Conservation (phyloP, 2,888 invertebrate species). For the Hetaerina titia region DNA sequence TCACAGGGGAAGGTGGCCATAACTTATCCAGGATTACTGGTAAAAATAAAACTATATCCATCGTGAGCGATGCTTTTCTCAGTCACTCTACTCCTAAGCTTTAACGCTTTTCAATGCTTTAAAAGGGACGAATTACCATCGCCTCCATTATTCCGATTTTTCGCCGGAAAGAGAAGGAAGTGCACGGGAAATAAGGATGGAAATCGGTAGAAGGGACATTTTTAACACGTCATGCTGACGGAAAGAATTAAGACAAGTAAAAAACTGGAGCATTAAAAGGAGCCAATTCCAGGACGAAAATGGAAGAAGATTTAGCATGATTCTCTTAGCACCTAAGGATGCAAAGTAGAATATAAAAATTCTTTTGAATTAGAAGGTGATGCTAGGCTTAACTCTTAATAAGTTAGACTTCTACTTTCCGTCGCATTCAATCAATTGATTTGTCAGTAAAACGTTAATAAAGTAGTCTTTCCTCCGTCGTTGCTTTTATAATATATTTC, state of each 20-base stretch:
- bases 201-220: background rate
- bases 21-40: slow-evolving; percentile 19
- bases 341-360: no score
- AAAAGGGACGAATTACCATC: slow-evolving; percentile 4
- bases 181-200: background rate
- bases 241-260: background rate
- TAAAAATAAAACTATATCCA: slow-evolving; percentile 13
- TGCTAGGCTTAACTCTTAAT: no score
- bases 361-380: no score
- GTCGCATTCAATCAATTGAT: no score
- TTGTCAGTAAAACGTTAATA: no score
- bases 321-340: no score
- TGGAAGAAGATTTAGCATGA: no score
- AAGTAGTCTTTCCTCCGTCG: no score
- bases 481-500: no score
- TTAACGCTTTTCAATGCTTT: slow-evolving; percentile 10
- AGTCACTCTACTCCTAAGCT: background rate
- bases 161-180: background rate
- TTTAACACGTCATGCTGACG: background rate
- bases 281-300: no score
- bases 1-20: slow-evolving; percentile 14
- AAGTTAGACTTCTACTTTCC: no score
- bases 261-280: background rate
- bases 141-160: background rate
- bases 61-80: background rate